These are phyloP conservation scores for Bugulina stolonifera DNA, from an alignment of 2,888 invertebrate species.

Conservation along the genomic window DNA sequence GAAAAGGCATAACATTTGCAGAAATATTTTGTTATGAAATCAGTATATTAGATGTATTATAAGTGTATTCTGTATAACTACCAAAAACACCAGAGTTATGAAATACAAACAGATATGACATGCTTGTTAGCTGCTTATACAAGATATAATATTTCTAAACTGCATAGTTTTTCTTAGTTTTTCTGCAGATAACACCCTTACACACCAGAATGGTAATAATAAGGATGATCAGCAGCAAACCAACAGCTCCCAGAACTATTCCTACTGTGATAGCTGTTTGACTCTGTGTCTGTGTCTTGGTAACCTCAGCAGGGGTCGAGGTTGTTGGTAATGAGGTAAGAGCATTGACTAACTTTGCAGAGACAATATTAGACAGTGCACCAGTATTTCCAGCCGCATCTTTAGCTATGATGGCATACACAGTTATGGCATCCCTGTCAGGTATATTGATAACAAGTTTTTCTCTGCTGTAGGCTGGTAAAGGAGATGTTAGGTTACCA, in stretches of 20 bases:
- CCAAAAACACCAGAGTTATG: no score
- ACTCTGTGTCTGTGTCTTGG: no score
- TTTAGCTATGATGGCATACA: conserved; percentile 4
- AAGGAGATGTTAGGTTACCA: conserved; percentile 14
- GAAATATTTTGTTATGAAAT: no score
- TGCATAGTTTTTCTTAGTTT: background rate
- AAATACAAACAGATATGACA: no score
- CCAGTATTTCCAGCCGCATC: background rate
- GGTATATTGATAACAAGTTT: background rate
- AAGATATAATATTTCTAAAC: no score
- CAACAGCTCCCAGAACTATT: background rate
- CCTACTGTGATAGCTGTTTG: background rate
- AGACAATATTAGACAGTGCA: conserved; percentile 11
- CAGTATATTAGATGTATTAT: no score
- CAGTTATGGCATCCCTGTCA: background rate
- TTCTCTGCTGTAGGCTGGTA: conserved; percentile 11
- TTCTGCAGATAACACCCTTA: background rate
- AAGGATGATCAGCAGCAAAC: background rate
- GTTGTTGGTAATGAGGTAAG: background rate
- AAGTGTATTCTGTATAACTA: no score
- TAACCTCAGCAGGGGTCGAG: background rate
- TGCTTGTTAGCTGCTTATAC: no score
- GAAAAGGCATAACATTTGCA: no score
- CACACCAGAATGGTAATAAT: background rate
- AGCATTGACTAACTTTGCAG: background rate